Percentiles rank a stretch among this genome's conserved stretches.
Conservation (phyloP, 2,888 invertebrate genomes). For the Kuschelorhynchus macadamiae region DNA sequence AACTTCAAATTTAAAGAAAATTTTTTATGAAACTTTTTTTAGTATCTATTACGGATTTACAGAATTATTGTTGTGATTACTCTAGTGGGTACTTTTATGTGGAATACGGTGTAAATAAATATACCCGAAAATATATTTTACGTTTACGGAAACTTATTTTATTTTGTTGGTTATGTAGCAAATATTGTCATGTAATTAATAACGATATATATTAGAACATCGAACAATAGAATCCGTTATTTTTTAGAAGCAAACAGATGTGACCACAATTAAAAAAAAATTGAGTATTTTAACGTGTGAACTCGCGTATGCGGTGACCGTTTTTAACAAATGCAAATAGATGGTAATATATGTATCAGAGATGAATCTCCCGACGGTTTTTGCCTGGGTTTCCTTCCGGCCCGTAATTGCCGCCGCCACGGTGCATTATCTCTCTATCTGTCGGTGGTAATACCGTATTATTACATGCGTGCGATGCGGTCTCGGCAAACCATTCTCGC, state of each 20-base stretch:
- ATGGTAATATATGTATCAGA: slow-evolving; percentile 69
- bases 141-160: too few species aligned
- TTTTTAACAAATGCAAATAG: slow-evolving; percentile 68
- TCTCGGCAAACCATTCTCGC: too few species aligned
- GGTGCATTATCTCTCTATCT: slow-evolving; percentile 66
- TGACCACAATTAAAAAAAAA: slow-evolving; percentile 28
- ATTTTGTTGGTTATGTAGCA: too few species aligned
- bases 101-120: too few species aligned
- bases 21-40: too few species aligned
- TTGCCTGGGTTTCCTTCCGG: slow-evolving; percentile 70
- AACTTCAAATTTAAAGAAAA: too few species aligned
- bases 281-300: slow-evolving; percentile 39
- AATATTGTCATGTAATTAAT: too few species aligned
- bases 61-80: too few species aligned
- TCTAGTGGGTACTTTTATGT: too few species aligned
- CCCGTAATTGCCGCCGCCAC: slow-evolving; percentile 67
- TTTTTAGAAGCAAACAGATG: neutral
- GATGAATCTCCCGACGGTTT: slow-evolving; percentile 69
- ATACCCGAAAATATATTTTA: too few species aligned
- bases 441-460: slow-evolving; percentile 50
- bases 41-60: too few species aligned
- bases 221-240: neutral
- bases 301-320: slow-evolving; percentile 55
- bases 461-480: slow-evolving; percentile 10
- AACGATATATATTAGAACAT: too few species aligned